Evolutionary conservation across 2,113 vertebrate genomes (phyloP).

Genomic region (Xyrauchen texanus): DNA sequence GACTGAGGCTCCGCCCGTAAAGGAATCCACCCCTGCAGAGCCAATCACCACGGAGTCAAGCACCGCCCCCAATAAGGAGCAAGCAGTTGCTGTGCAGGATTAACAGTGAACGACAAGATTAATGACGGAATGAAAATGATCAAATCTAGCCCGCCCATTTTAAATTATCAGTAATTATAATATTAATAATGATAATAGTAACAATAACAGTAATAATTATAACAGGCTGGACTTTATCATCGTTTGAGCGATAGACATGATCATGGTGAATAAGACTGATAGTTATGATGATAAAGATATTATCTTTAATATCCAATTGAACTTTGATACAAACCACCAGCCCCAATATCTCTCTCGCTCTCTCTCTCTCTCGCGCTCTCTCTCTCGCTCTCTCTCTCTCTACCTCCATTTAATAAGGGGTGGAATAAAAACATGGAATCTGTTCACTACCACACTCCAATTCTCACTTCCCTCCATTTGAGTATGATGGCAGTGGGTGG

Average conservation of each 20-base stretch:
- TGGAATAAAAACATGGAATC: constrained; percentile 37
- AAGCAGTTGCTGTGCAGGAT: constrained; percentile 94
- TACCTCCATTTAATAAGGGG: constrained; percentile 25
- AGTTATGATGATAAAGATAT: constrained; percentile 56
- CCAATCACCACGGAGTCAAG: constrained; percentile 50
- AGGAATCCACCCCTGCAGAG: constrained; percentile 73
- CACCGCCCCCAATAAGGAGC: constrained; percentile 83
- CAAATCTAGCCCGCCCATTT: constrained; percentile 68
- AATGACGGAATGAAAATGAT: constrained; percentile 58
- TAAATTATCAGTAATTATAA: constrained; percentile 58
- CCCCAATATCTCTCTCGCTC: constrained; percentile 38
- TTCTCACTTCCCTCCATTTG: constrained; percentile 26
- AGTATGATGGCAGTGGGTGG: constrained; percentile 25
- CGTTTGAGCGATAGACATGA: constrained; percentile 46
- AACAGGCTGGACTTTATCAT: constrained; percentile 47
- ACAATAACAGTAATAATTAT: constrained; percentile 46
- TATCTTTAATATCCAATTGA: constrained; percentile 52
- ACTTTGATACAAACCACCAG: constrained; percentile 71
- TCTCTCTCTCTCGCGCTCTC: neutral
- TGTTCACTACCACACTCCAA: constrained; percentile 32
- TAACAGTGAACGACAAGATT: constrained; percentile 74
- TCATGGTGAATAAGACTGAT: constrained; percentile 44
- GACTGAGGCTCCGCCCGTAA: constrained; percentile 93
- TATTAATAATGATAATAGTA: constrained; percentile 63
- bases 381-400: neutral